phyloP scores from a whole-genome alignment of 1,140 invertebrate species.

The Coenobita brevimanus region DNA sequence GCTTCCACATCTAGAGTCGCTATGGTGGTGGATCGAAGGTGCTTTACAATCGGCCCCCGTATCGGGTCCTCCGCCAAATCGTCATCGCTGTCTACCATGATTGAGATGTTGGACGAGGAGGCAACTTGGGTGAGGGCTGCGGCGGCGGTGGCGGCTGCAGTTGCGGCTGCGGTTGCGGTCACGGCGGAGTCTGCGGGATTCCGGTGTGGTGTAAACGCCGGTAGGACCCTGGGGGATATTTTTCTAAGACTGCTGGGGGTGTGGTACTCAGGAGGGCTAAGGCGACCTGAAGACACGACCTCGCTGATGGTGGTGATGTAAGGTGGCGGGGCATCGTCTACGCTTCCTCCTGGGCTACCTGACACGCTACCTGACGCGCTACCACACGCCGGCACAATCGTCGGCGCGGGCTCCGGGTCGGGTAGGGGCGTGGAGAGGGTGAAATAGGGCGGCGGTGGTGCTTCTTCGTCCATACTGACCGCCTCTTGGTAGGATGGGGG shows the following conservation, averaged over 20 bases:
- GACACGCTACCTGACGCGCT: too few relatives aligned
- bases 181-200: conserved; percentile 32
- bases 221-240: conserved; percentile 34
- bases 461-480: conserved; percentile 50
- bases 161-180: conserved; percentile 23
- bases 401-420: not conserved
- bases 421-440: conserved; percentile 24
- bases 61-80: conserved; percentile 47
- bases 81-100: not conserved
- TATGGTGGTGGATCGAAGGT: conserved; percentile 46
- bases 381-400: too few relatives aligned
- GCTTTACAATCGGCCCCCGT: conserved; percentile 45
- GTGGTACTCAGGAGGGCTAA: conserved; percentile 43
- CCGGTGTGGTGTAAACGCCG: not conserved
- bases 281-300: not conserved
- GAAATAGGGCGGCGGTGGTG: conserved; percentile 52
- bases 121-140: not conserved
- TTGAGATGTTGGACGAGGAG: not conserved
- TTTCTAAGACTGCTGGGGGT: conserved; percentile 25
- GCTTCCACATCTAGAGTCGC: conserved; percentile 37
- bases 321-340: not conserved
- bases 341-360: too few relatives aligned
- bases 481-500: conserved; percentile 55
- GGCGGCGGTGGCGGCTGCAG: conserved; percentile 16
- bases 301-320: conserved; percentile 8